Conservation (phyloP, 2,888 invertebrate species). For the Caenorhabditis imperialis region DNA sequence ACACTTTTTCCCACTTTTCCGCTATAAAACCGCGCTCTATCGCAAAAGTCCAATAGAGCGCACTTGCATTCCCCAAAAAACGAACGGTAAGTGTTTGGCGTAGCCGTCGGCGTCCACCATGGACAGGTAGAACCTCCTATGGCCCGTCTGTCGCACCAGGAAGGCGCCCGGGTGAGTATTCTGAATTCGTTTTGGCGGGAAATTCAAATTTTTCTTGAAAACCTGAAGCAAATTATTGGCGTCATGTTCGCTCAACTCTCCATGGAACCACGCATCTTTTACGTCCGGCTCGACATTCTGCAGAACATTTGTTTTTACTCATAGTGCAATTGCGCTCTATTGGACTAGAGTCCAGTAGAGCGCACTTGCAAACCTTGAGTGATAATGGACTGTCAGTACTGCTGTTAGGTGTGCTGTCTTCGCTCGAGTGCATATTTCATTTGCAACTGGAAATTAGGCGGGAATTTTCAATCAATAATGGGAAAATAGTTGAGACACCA, state of each 20-base stretch:
- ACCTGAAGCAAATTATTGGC: slow-evolving; percentile 56
- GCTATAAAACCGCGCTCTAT: neutral
- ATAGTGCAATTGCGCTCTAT: too few species aligned
- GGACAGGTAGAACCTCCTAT: slow-evolving; percentile 43
- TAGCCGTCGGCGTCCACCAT: slow-evolving; percentile 32
- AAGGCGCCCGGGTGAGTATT: slow-evolving; percentile 44
- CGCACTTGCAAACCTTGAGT: slow-evolving; percentile 17
- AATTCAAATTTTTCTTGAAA: slow-evolving; percentile 1
- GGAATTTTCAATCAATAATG: slow-evolving; percentile 6
- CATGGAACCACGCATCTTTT: slow-evolving; percentile 56
- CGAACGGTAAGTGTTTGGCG: slow-evolving; percentile 54
- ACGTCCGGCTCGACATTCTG: slow-evolving; percentile 37
- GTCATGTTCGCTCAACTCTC: slow-evolving; percentile 50
- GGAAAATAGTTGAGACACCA: too few species aligned
- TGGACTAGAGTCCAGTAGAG: too few species aligned
- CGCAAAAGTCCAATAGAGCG: too few species aligned
- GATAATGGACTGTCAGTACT: slow-evolving; percentile 24
- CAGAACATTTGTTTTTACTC: too few species aligned
- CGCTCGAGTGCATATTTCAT: slow-evolving; percentile 52
- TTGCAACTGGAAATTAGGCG: slow-evolving; percentile 35
- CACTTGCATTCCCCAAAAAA: neutral
- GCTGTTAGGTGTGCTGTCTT: slow-evolving; percentile 48
- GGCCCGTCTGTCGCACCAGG: slow-evolving; percentile 43
- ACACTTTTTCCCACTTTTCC: neutral
- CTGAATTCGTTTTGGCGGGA: slow-evolving; percentile 2